A percentile compares a stretch with the other conserved stretches of the same genome.
Conservation (phyloP, 2,113 vertebrate genomes). For the Esox niger region DNA sequence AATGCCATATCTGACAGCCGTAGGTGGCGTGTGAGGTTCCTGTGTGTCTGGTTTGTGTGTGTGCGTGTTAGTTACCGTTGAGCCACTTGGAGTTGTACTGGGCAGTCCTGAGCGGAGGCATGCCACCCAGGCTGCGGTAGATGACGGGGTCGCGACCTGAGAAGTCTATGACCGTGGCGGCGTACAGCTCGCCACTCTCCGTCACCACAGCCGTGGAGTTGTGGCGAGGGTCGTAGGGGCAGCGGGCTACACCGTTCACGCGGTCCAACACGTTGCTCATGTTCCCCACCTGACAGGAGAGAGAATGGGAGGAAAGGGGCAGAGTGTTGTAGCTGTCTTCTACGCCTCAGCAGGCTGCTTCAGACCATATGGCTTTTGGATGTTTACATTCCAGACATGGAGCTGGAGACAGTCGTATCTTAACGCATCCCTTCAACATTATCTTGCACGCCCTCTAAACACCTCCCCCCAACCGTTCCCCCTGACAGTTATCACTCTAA, state of each 20-base stretch:
- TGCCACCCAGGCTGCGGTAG: slow-evolving; percentile 93
- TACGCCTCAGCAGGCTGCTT: background rate
- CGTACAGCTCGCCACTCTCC: slow-evolving; percentile 92
- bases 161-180: slow-evolving; percentile 97
- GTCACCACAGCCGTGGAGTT: slow-evolving; percentile 97
- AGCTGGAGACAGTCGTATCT: slow-evolving; percentile 4
- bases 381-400: slow-evolving; percentile 3
- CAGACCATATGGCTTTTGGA: slow-evolving; percentile 3
- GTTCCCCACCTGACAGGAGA: slow-evolving; percentile 93
- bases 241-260: slow-evolving; percentile 94
- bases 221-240: slow-evolving; percentile 94
- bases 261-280: slow-evolving; percentile 88
- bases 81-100: slow-evolving; percentile 99
- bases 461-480: too few species aligned
- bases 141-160: slow-evolving; percentile 96
- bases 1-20: too few species aligned
- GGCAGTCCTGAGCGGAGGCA: slow-evolving; percentile 92
- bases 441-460: too few species aligned
- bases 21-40: too few species aligned
- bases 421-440: background rate
- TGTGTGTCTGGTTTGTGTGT: slow-evolving; percentile 10
- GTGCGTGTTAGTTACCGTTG: slow-evolving; percentile 78
- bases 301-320: slow-evolving; percentile 7
- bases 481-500: too few species aligned
- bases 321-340: background rate